A percentile compares a stretch with the other conserved stretches of the same genome.
Evolutionary conservation across 2,888 invertebrate genomes (phyloP).

Genomic region (Dryobotodes eremita): DNA sequence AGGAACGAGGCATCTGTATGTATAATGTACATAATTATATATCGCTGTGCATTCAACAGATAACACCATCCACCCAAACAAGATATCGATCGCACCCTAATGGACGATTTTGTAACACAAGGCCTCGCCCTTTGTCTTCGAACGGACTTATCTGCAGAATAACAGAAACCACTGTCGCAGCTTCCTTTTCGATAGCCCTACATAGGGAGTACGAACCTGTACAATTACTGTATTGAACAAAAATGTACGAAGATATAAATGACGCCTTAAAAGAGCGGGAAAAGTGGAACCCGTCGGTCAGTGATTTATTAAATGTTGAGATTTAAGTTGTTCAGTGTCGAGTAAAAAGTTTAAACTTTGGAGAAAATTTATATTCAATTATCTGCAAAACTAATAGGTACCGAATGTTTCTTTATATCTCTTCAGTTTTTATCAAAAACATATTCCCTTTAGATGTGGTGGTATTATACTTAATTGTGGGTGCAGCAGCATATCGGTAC

Average conservation of each 20-base stretch:
- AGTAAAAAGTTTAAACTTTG: background rate
- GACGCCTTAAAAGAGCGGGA: background rate
- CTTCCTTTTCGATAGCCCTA: slow-evolving; percentile 10
- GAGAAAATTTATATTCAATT: background rate
- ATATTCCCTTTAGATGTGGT: background rate
- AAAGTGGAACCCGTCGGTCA: background rate
- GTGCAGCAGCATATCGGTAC: background rate
- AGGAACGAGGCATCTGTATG: background rate
- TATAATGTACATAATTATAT: background rate
- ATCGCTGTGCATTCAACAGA: slow-evolving; percentile 20
- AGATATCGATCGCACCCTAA: slow-evolving; percentile 34
- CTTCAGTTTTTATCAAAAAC: background rate
- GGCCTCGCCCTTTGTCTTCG: slow-evolving; percentile 34
- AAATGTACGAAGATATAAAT: slow-evolving; percentile 8
- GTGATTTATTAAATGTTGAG: background rate
- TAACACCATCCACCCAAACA: slow-evolving; percentile 16
- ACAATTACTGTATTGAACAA: slow-evolving; percentile 6
- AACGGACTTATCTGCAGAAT: slow-evolving; percentile 30
- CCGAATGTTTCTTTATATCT: background rate
- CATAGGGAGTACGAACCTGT: background rate
- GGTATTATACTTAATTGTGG: background rate
- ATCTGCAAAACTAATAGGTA: background rate
- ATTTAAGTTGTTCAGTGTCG: background rate
- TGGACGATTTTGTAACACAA: slow-evolving; percentile 32
- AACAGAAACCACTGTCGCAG: slow-evolving; percentile 15